Evolutionary conservation across 2,888 invertebrate species (phyloP).

Genomic region (Junonia oenone): DNA sequence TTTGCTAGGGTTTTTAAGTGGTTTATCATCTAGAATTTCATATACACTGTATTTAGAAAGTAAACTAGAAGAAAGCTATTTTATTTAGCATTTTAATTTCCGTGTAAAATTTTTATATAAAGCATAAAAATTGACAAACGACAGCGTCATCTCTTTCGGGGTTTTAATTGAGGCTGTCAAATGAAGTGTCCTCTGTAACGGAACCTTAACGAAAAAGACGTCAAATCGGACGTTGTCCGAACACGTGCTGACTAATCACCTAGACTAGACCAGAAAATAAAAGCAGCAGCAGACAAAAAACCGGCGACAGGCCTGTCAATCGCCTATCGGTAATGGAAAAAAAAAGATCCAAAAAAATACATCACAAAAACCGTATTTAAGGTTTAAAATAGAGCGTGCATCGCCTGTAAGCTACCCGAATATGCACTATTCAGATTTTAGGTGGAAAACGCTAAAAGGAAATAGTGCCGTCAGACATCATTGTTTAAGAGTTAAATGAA

Average conservation of each 20-base stretch:
- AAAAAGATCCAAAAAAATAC: constrained; percentile 28
- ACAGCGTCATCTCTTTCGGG: not conserved
- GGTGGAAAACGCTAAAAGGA: constrained; percentile 30
- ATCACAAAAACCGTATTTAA: constrained; percentile 48
- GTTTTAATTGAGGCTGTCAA: constrained; percentile 31
- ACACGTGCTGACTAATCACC: constrained; percentile 58
- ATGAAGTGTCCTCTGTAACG: constrained; percentile 32
- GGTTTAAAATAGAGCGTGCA: constrained; percentile 50
- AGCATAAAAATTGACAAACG: not conserved
- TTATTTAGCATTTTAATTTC: not conserved
- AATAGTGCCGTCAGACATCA: constrained; percentile 26
- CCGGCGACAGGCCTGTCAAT: constrained; percentile 55
- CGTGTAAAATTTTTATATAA: not conserved
- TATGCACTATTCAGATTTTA: constrained; percentile 44
- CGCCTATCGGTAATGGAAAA: constrained; percentile 31
- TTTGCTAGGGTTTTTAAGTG: not conserved
- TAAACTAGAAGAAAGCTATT: not conserved
- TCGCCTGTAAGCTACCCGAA: constrained; percentile 44
- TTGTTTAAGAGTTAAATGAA: constrained; percentile 24
- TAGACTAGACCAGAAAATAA: constrained; percentile 48
- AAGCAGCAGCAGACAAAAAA: constrained; percentile 39
- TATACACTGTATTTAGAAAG: too few relatives aligned
- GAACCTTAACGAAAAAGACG: constrained; percentile 39
- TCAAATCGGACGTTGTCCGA: constrained; percentile 37
- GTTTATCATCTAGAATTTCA: not conserved